Evolutionary conservation across 2,113 vertebrate genomes (phyloP).

Genomic region (Odobenus rosmarus): DNA sequence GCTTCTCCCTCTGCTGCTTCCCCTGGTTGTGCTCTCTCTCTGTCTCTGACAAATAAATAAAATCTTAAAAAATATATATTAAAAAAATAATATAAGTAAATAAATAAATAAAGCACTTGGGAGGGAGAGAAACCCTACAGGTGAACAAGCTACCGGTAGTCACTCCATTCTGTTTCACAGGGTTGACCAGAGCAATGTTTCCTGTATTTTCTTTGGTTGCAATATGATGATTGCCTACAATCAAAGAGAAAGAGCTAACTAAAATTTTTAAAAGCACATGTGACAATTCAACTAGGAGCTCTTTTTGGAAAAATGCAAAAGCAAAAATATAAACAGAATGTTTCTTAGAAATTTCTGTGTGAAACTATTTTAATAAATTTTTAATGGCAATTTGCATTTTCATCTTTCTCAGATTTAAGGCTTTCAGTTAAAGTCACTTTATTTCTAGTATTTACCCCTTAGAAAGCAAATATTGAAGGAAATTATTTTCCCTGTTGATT

Average conservation of each 20-base stretch:
- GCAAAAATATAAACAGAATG: slow-evolving; percentile 27
- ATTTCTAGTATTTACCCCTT: background rate
- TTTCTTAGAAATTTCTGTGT: slow-evolving; percentile 8
- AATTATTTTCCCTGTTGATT: background rate
- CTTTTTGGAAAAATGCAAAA: slow-evolving; percentile 47
- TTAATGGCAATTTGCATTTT: slow-evolving; percentile 23
- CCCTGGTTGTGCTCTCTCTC: background rate
- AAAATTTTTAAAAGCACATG: slow-evolving; percentile 51
- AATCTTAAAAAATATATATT: background rate
- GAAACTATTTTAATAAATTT: slow-evolving; percentile 55
- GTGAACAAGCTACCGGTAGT: slow-evolving; percentile 61
- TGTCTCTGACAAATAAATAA: background rate
- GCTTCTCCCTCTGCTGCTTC: background rate
- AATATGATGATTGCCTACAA: slow-evolving; percentile 33
- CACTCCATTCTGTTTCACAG: slow-evolving; percentile 13
- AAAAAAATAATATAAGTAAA: background rate
- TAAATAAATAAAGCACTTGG: background rate
- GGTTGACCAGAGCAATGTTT: slow-evolving; percentile 14
- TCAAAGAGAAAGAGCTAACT: slow-evolving; percentile 57
- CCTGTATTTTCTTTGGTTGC: background rate
- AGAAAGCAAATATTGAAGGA: slow-evolving; percentile 28
- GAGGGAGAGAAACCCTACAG: slow-evolving; percentile 47
- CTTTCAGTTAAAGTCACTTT: background rate
- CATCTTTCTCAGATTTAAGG: slow-evolving; percentile 41
- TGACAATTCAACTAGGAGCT: slow-evolving; percentile 49